phyloP scores from a whole-genome alignment of 2,888 invertebrate genomes.

The Heteromurus nitidus region DNA sequence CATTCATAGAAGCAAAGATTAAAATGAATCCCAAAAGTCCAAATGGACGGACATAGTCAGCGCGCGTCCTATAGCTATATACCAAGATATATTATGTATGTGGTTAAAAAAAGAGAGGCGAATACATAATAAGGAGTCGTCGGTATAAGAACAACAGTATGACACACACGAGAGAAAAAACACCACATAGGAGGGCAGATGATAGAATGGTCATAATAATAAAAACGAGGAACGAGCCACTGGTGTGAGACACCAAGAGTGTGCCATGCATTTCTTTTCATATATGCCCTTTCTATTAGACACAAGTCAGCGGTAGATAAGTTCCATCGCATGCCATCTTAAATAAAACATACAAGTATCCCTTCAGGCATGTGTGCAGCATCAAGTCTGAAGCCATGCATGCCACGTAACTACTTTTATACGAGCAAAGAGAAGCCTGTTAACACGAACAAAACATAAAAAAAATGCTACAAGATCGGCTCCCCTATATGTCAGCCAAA shows the following conservation, averaged over 20 bases:
- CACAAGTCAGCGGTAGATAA: conserved; percentile 46
- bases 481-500: conserved; percentile 12
- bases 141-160: conserved; percentile 27
- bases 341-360: conserved; percentile 61
- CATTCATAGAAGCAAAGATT: not conserved
- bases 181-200: conserved; percentile 58
- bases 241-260: conserved; percentile 64
- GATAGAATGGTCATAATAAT: conserved; percentile 58
- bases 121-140: conserved; percentile 5
- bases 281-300: conserved; percentile 48
- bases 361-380: conserved; percentile 60
- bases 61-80: too few relatives aligned
- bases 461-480: conserved; percentile 23
- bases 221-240: conserved; percentile 63
- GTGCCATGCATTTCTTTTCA: conserved; percentile 60
- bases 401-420: conserved; percentile 52
- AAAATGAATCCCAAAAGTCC: not conserved
- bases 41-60: too few relatives aligned
- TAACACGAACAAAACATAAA: conserved; percentile 25
- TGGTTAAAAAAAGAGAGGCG: not conserved
- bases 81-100: too few relatives aligned
- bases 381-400: conserved; percentile 48
- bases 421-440: conserved; percentile 2
- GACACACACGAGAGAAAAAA: conserved; percentile 36
- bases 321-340: conserved; percentile 62